Evolutionary conservation across 2,797 vertebrate genomes (phyloP).

Genomic region (Anisognathus igniventris): DNA sequence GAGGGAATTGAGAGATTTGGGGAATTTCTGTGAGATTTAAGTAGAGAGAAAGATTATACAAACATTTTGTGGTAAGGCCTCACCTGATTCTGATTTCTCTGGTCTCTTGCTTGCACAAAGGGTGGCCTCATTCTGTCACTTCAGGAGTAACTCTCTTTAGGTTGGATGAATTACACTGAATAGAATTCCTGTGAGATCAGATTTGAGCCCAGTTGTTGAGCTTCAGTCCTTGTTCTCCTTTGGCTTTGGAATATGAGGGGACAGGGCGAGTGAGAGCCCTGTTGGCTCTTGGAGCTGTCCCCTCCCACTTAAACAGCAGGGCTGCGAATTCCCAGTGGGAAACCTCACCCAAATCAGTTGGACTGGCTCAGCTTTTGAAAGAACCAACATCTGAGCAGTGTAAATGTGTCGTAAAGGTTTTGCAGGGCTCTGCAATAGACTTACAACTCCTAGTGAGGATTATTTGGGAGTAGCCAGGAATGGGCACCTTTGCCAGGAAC

Average conservation of each 20-base stretch:
- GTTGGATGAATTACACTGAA: neutral
- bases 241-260: neutral
- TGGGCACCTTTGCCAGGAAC: neutral
- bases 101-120: neutral
- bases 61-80: neutral
- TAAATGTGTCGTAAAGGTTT: neutral
- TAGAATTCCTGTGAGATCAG: neutral
- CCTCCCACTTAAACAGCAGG: neutral
- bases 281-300: neutral
- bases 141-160: neutral
- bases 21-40: neutral
- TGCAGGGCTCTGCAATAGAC: neutral
- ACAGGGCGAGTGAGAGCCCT: neutral
- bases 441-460: neutral
- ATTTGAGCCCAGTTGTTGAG: neutral
- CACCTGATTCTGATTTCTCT: neutral
- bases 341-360: neutral
- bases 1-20: neutral
- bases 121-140: neutral
- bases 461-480: neutral
- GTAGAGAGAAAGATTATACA: neutral
- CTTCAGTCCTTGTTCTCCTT: neutral
- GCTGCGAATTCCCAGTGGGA: neutral
- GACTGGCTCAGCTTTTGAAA: neutral
- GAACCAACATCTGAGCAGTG: neutral